Base-by-base conservation (phyloP, 2,797 vertebrate genomes). In the Eupleurogrammus muticus region DNA sequence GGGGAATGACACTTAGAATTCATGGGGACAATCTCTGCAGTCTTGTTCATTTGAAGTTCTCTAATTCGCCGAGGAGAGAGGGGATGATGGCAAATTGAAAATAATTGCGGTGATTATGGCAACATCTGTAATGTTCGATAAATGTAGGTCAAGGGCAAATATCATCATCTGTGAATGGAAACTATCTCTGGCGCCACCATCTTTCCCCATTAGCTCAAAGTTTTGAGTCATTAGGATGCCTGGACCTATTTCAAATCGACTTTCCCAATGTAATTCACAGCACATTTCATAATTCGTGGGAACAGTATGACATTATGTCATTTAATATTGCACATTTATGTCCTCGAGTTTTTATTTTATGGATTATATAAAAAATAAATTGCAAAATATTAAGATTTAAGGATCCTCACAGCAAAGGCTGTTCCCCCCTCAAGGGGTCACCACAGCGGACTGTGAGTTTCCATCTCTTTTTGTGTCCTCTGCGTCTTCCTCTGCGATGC, bases 81-180 rank as follows among this genome's bases (percentile, higher is more conserved):
- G 70, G 77, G 64, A 69, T 71, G 66, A 38, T 52, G 70, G 81
- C 61, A 91, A 92, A 92, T 91, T 91, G 82, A 89, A 91, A 91
- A 84, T 90, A 90, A 92, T 88, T 80, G 85, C 50, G 21, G 83
- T 84, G 84, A 93, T 92, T 89, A 91, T 74, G 40, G 69, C 59
- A 83, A 86, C 87, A 87, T 85, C 85, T 89, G 89, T 82, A 90
- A 86, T 83, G 72, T 85, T 79, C 32, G 10, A 72, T 82, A 62
- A 73, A 82, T 80, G 74, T 78, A 42, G 82, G 90, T 90, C 85
- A 91, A 92, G 85, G 87, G 79, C 80, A 81, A 81, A 77, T 58
- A 63, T 60, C 66, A 66, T 76, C 63, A 54, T 58, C 32, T 35
- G 14, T 57, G 55, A 35, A 60, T 23, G 58, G 17, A 76, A 81